Conservation (phyloP, 2,113 vertebrate genomes). For the Oncorhynchus clarkii region DNA sequence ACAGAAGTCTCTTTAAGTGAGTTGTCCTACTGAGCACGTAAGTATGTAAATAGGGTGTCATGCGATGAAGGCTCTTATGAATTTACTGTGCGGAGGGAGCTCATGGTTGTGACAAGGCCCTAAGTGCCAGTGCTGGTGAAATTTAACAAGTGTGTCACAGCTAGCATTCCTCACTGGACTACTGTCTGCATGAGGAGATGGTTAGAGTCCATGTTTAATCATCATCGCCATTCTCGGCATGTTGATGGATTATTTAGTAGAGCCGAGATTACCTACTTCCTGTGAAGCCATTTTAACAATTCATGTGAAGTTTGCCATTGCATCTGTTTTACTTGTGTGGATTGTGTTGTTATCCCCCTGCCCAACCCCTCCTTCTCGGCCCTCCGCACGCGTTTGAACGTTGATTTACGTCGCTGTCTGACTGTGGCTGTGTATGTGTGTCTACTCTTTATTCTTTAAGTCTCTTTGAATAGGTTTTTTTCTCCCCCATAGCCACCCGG, state of each 20-base stretch:
- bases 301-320: constrained; percentile 54
- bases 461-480: too few species aligned
- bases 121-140: constrained; percentile 50
- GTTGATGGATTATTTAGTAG: constrained; percentile 61
- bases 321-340: constrained; percentile 57
- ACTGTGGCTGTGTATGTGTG: neutral
- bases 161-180: constrained; percentile 43
- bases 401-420: constrained; percentile 51
- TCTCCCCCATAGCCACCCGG: constrained; percentile 24
- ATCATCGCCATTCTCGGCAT: constrained; percentile 47
- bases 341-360: neutral
- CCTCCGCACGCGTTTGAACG: constrained; percentile 35
- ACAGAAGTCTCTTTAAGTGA: constrained; percentile 32
- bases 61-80: constrained; percentile 37
- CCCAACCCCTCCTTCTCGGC: constrained; percentile 15
- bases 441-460: neutral
- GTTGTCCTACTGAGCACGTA: constrained; percentile 33
- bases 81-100: constrained; percentile 23
- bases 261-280: constrained; percentile 44
- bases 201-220: constrained; percentile 52
- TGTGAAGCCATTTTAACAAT: constrained; percentile 35
- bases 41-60: constrained; percentile 36
- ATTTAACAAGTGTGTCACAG: constrained; percentile 50
- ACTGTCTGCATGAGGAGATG: constrained; percentile 10
- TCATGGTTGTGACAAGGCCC: constrained; percentile 40